Percentiles rank a stretch among this genome's conserved stretches.
These are phyloP conservation scores for Calephelis nemesis DNA, from an alignment of 1,140 invertebrate genomes.

Conservation along the genomic window DNA sequence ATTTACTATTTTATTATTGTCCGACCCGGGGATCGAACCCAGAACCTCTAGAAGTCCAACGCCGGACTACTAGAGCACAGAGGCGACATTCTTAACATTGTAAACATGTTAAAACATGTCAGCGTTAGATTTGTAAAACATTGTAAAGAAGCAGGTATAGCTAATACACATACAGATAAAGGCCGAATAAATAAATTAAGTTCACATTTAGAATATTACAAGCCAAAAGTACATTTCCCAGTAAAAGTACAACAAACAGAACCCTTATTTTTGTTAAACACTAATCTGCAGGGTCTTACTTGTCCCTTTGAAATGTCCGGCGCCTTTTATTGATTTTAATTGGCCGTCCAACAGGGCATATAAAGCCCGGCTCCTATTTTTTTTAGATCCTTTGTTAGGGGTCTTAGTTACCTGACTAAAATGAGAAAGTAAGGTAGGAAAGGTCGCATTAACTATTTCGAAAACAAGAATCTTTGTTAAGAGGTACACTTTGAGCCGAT, in stretches of 20 bases:
- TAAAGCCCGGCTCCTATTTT: slow-evolving; percentile 13
- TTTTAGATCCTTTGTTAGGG: slow-evolving; percentile 24
- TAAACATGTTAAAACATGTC: not conserved
- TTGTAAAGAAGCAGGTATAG: no score
- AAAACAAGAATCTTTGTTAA: not conserved
- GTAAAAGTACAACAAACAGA: slow-evolving; percentile 3
- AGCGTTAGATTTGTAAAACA: not conserved
- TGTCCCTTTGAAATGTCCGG: slow-evolving; percentile 17
- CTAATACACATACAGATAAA: no score
- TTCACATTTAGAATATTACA: not conserved
- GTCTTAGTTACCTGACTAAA: slow-evolving; percentile 29
- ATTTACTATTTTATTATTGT: no score
- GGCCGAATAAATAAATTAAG: no score
- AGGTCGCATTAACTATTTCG: not conserved
- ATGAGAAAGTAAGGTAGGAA: slow-evolving; percentile 23
- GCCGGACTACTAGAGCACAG: no score
- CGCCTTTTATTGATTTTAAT: slow-evolving; percentile 21
- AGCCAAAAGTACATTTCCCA: slow-evolving; percentile 1
- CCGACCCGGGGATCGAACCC: no score
- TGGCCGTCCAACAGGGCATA: slow-evolving; percentile 6
- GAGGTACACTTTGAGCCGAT: no score
- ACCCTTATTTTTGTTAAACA: slow-evolving; percentile 4
- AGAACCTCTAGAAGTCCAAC: no score
- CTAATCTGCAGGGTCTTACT: not conserved
- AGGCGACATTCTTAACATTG: no score